Conservation (phyloP, 2,113 vertebrate genomes). For the Entomyzon cyanotis region DNA sequence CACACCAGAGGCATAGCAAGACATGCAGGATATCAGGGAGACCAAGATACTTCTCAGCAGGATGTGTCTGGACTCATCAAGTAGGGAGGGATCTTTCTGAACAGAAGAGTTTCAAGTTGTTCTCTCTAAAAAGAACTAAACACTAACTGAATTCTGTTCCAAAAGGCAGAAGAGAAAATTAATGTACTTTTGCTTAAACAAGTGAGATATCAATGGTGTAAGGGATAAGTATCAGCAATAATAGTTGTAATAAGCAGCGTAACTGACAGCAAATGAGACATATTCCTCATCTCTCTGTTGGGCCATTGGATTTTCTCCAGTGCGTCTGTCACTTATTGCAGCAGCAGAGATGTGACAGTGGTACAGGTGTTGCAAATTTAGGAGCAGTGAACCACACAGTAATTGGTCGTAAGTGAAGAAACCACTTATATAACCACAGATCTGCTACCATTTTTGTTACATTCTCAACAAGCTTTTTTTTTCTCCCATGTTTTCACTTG, state of each 20-base stretch:
- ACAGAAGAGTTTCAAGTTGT: background rate
- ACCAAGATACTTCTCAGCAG: background rate
- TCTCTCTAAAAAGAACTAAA: background rate
- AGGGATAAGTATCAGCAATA: background rate
- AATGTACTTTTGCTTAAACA: background rate
- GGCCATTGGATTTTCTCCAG: background rate
- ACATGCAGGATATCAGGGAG: background rate
- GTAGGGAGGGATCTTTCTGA: background rate
- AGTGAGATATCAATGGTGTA: background rate
- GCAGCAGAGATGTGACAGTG: background rate
- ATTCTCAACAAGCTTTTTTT: background rate
- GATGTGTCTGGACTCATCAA: background rate
- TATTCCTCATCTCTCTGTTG: background rate
- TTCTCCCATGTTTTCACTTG: background rate
- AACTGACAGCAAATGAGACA: background rate
- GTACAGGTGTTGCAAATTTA: background rate
- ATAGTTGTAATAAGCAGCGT: background rate
- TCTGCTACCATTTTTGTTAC: background rate
- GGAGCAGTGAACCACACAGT: background rate
- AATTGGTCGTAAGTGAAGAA: background rate
- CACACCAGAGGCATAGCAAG: background rate
- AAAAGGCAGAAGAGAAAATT: background rate
- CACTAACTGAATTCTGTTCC: background rate
- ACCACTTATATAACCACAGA: background rate
- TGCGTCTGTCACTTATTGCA: background rate